Conservation (phyloP, 2,797 vertebrate genomes). For the Paedocypris micromegethes region DNA sequence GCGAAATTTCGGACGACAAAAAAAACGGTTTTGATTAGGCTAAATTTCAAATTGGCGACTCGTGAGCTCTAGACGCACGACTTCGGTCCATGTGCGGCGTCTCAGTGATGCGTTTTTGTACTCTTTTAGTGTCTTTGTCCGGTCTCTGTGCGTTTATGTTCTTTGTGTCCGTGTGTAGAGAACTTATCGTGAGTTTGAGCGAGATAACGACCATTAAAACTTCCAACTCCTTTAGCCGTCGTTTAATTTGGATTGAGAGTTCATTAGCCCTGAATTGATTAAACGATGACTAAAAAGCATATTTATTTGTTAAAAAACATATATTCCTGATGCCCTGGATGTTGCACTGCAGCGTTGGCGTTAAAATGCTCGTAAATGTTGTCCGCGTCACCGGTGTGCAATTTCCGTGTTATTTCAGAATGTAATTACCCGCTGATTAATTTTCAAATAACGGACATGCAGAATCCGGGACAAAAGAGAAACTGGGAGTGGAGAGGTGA, state of each 20-base stretch:
- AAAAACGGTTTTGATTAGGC: too few species aligned
- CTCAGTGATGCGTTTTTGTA: too few species aligned
- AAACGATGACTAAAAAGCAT: slow-evolving; percentile 32
- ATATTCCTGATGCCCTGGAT: slow-evolving; percentile 4
- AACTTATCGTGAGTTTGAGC: too few species aligned
- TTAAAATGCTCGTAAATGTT: slow-evolving; percentile 26
- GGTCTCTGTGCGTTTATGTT: too few species aligned
- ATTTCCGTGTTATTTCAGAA: slow-evolving; percentile 19
- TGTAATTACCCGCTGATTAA: slow-evolving; percentile 27
- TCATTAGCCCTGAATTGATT: slow-evolving; percentile 12
- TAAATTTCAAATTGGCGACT: too few species aligned
- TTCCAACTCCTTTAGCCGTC: too few species aligned
- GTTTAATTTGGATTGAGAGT: slow-evolving; percentile 10
- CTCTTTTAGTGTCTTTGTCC: too few species aligned
- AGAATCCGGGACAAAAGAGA: slow-evolving; percentile 33
- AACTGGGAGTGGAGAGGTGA: slow-evolving; percentile 20
- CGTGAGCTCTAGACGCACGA: too few species aligned
- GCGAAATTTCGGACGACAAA: not conserved
- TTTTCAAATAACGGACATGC: slow-evolving; percentile 23
- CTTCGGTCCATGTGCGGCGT: too few species aligned
- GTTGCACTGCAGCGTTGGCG: slow-evolving; percentile 26
- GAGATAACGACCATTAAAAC: too few species aligned
- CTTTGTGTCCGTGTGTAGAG: too few species aligned
- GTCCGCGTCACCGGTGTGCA: slow-evolving; percentile 16
- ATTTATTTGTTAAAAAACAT: slow-evolving; percentile 4